A percentile compares a stretch with the other conserved stretches of the same genome.
Evolutionary conservation across 2,888 invertebrate genomes (phyloP).

Genomic region (Euproctis similis): DNA sequence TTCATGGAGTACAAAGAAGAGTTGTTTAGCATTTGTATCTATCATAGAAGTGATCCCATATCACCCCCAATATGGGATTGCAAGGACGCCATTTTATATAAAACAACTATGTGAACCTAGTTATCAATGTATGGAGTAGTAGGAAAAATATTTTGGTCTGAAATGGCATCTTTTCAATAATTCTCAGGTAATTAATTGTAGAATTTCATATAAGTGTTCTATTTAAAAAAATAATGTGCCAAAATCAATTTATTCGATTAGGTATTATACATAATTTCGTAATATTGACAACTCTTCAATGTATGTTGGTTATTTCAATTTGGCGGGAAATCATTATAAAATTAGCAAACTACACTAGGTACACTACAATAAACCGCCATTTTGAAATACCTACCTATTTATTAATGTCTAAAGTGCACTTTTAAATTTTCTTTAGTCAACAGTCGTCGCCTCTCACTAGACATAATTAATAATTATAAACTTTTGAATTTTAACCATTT

Average conservation of each 20-base stretch:
- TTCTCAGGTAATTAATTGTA: too few species aligned
- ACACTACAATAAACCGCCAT: constrained; percentile 18
- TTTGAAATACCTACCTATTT: constrained; percentile 19
- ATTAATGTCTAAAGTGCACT: constrained; percentile 46
- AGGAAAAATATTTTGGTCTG: constrained; percentile 2
- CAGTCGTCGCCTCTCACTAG: constrained; percentile 50
- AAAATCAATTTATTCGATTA: constrained; percentile 17
- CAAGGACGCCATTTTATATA: too few species aligned
- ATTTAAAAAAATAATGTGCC: constrained; percentile 31
- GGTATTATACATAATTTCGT: constrained; percentile 3
- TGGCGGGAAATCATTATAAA: constrained; percentile 11
- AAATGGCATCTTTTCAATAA: constrained; percentile 3
- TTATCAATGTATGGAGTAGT: too few species aligned
- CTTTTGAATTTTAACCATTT: constrained; percentile 51
- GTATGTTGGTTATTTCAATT: constrained; percentile 17
- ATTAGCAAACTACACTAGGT: constrained; percentile 11
- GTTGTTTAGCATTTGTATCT: constrained; percentile 26
- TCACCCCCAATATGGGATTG: too few species aligned
- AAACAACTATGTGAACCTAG: too few species aligned
- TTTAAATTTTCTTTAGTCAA: constrained; percentile 38
- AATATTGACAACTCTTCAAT: constrained; percentile 20
- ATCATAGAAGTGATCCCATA: too few species aligned
- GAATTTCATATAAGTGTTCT: constrained; percentile 8
- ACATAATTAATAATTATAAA: constrained; percentile 34
- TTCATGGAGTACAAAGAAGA: constrained; percentile 31